These are phyloP conservation scores for Hedychridium roseum DNA, from an alignment of 2,888 invertebrate species.

Conservation along the genomic window DNA sequence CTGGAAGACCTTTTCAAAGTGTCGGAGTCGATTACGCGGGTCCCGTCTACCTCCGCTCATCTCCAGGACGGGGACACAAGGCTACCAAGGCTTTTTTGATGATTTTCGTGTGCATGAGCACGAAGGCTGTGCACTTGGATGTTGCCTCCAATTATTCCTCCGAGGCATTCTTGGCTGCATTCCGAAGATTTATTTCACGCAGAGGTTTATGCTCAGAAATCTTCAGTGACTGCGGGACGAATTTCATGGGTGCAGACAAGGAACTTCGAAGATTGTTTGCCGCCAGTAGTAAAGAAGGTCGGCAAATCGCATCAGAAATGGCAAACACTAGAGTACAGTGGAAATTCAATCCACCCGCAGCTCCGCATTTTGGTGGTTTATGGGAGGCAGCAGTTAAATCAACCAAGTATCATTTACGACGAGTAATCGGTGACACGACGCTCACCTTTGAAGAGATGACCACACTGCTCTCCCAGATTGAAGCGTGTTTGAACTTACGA, in stretches of 20 bases:
- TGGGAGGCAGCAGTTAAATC: slow-evolving; percentile 40
- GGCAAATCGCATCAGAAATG: too few species aligned
- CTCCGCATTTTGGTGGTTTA: slow-evolving; percentile 25
- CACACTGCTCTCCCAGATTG: slow-evolving; percentile 7
- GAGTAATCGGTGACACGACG: neutral
- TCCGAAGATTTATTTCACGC: slow-evolving; percentile 12
- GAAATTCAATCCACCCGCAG: slow-evolving; percentile 17
- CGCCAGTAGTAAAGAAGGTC: too few species aligned
- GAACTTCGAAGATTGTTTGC: too few species aligned
- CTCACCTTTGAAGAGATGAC: neutral
- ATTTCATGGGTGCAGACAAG: too few species aligned
- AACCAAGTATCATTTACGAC: slow-evolving; percentile 30
- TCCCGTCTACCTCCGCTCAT: neutral
- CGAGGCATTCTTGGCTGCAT: slow-evolving; percentile 15
- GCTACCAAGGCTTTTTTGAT: slow-evolving; percentile 2
- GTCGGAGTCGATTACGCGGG: slow-evolving; percentile 17
- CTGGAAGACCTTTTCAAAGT: neutral
- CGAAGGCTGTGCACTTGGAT: slow-evolving; percentile 5
- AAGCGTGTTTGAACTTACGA: slow-evolving; percentile 7
- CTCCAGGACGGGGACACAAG: neutral
- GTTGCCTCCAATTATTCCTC: slow-evolving; percentile 9
- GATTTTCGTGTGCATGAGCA: slow-evolving; percentile 6
- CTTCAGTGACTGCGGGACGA: slow-evolving; percentile 19
- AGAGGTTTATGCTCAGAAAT: slow-evolving; percentile 13
- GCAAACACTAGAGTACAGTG: slow-evolving; percentile 10